phyloP scores from a whole-genome alignment of 2,888 invertebrate species.

The Mesochorus sp. region DNA sequence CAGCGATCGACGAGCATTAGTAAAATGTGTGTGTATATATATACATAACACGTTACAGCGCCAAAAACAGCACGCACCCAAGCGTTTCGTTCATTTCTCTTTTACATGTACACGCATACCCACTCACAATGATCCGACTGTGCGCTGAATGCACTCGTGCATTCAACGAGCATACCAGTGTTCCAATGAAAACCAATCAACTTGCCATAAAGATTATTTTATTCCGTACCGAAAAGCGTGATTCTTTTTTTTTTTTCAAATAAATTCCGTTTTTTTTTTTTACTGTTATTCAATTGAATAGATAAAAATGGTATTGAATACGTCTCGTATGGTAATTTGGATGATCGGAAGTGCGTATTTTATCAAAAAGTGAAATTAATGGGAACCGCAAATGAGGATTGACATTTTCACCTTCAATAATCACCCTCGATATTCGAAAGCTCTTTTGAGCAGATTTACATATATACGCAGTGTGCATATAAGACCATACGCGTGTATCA shows the following conservation, averaged over 20 bases:
- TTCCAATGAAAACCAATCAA: constrained; percentile 37
- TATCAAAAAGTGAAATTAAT: neutral
- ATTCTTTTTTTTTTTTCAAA: neutral
- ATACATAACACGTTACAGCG: constrained; percentile 32
- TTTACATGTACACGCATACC: neutral
- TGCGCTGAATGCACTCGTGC: constrained; percentile 17
- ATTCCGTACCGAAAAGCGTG: constrained; percentile 8
- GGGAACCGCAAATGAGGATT: too few relatives aligned
- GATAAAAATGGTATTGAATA: neutral
- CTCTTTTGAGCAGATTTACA: neutral
- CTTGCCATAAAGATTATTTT: constrained; percentile 23
- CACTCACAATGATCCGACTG: neutral
- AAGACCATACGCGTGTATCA: neutral
- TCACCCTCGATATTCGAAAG: neutral
- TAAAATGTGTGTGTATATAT: neutral
- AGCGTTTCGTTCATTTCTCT: constrained; percentile 3
- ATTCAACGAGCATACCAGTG: neutral
- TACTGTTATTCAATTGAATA: neutral
- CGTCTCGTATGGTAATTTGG: too few relatives aligned
- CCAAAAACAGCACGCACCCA: constrained; percentile 15
- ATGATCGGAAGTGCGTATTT: constrained; percentile 20
- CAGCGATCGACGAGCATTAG: constrained; percentile 26
- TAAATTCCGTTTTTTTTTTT: neutral
- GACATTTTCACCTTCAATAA: too few relatives aligned
- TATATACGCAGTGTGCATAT: neutral